phyloP scores from a whole-genome alignment of 2,113 vertebrate species.

The Scortum barcoo region DNA sequence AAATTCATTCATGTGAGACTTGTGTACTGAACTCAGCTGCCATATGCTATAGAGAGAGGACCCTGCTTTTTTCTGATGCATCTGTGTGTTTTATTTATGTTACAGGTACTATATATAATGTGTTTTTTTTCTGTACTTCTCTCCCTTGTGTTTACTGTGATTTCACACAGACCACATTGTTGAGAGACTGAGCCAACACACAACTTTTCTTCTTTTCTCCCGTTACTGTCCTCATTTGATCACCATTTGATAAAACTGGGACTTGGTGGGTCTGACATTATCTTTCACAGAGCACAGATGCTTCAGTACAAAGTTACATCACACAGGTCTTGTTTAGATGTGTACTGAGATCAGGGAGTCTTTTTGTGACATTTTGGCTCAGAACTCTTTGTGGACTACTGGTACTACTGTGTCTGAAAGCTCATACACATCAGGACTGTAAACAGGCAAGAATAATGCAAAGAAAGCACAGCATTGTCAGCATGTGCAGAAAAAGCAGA shows the following conservation, averaged over 20 bases:
- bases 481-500: neutral
- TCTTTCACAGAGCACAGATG: conserved; percentile 2
- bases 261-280: conserved; percentile 5
- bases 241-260: conserved; percentile 6
- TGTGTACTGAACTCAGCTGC: conserved; percentile 51
- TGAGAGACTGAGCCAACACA: conserved; percentile 56
- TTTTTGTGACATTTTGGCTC: conserved; percentile 44
- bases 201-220: conserved; percentile 5
- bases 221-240: conserved; percentile 35
- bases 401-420: conserved; percentile 36
- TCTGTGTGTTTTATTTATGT: conserved; percentile 49
- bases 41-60: conserved; percentile 49
- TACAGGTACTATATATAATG: conserved; percentile 10
- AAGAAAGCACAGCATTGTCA: neutral
- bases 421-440: conserved; percentile 27
- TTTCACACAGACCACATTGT: conserved; percentile 36
- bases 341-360: conserved; percentile 36
- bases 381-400: conserved; percentile 32
- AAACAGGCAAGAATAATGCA: conserved; percentile 17
- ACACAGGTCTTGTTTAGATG: conserved; percentile 30
- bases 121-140: conserved; percentile 43
- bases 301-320: neutral
- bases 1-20: conserved; percentile 27
- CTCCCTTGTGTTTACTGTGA: conserved; percentile 30
- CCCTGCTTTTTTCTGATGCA: conserved; percentile 26